Evolutionary conservation across 2,797 vertebrate genomes (phyloP), one percentile per base, ranked within the genome.

Genomic region (Rhinichthys osculus): DNA sequence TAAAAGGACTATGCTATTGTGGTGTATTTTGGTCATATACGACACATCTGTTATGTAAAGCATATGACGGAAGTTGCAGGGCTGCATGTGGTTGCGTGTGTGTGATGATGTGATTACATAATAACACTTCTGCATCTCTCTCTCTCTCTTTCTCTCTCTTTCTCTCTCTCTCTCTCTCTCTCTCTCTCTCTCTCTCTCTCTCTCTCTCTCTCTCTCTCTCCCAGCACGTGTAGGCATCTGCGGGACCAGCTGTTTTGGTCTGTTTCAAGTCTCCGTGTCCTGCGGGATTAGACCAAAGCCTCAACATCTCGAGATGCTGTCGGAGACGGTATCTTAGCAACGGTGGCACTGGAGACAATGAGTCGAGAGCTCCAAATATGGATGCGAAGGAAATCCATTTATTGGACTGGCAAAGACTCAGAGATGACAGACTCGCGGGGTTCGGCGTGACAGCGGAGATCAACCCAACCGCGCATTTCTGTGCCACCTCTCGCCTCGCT

Each of bases 261-360:
- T 62, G 72, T 62, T 62, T 86, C 30, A 40, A 30, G 64, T 44
- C 70, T 80, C 47, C 21, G 64, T 80, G 76, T 79, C 52, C 40
- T 80, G 66, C 83, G 64, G 76, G 21, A 79, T 80, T 72, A 79
- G 57, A 80, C 59, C 70, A 74, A 73, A 85, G 54, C 82, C 82
- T 27, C 64, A 84, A 27, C 70, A 67, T 87, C 82, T 67, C 52
- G 54, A 73, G 71, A 71, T 80, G 30, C 27, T 74, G 57, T 33
- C 47, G 4, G 86, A 57, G 76, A 81, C 57, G 50, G 86, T 87
- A 14, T 78, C 86, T 57, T 87, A 87, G 86, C 86, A 87, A 87
- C 86, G 11, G 40, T 72, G 85, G 80, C 71, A 67, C 42, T 1
- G 78, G 27, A 78, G 62, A 78, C 44, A 57, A 78, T 42, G 35